Conservation (phyloP, 2,113 vertebrate species). For the Lophochroa leadbeateri region DNA sequence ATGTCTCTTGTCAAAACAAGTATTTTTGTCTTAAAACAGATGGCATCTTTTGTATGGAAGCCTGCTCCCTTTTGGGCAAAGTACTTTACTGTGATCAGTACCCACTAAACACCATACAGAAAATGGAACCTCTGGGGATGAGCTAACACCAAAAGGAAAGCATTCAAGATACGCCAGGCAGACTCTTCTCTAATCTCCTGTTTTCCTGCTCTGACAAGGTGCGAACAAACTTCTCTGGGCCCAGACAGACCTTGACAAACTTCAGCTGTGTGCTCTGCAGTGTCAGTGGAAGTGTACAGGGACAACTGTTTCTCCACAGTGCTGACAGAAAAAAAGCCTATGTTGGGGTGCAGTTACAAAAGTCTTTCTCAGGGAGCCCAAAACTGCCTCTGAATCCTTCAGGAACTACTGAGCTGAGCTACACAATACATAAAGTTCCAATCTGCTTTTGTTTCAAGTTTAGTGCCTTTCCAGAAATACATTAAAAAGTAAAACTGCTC, state of each 20-base stretch:
- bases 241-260: neutral
- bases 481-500: neutral
- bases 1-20: neutral
- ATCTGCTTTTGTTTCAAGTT: neutral
- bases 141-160: neutral
- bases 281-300: neutral
- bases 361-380: neutral
- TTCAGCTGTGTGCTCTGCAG: neutral
- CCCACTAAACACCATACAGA: neutral
- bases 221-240: neutral
- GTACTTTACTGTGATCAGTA: fast-evolving
- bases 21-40: neutral
- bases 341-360: neutral
- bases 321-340: neutral
- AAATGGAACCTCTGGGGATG: neutral
- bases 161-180: neutral
- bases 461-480: neutral
- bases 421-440: neutral
- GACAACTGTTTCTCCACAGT: neutral
- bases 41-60: neutral
- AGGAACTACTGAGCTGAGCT: neutral
- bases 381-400: neutral
- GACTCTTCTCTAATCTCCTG: neutral
- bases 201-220: neutral
- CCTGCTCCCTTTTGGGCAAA: neutral